phyloP scores from a whole-genome alignment of 2,888 invertebrate genomes.

The Pristionchus maxplancki region DNA sequence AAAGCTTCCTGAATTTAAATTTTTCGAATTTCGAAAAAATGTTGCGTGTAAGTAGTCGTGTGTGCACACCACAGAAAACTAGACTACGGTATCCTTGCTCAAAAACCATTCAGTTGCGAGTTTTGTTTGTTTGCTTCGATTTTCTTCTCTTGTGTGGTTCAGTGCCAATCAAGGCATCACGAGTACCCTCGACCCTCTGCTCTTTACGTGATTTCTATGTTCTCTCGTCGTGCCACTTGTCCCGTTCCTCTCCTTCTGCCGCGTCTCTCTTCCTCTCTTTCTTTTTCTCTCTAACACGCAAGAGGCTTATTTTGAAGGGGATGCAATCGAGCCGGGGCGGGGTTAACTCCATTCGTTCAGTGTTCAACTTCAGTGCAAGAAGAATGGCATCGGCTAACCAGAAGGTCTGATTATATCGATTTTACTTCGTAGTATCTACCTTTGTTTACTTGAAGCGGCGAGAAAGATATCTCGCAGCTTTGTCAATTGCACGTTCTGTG shows the following conservation, averaged over 20 bases:
- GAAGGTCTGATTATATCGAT: constrained; percentile 34
- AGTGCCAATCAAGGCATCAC: neutral
- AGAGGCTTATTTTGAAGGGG: constrained; percentile 42
- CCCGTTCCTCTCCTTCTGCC: neutral
- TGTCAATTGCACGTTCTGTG: neutral
- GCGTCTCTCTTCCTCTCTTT: constrained; percentile 1
- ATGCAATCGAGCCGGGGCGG: constrained; percentile 49
- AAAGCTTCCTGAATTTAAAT: no score
- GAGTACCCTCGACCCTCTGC: neutral
- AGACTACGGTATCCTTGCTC: no score
- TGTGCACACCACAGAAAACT: no score
- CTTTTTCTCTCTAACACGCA: neutral
- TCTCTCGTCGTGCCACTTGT: neutral
- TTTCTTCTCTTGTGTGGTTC: neutral
- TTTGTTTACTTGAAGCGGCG: constrained; percentile 2
- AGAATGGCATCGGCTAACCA: constrained; percentile 43
- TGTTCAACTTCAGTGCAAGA: constrained; percentile 21
- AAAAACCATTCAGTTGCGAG: neutral
- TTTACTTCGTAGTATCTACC: neutral
- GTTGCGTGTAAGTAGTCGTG: no score
- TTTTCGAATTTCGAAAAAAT: no score
- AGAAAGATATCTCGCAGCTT: neutral
- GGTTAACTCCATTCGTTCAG: constrained; percentile 52
- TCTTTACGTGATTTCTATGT: constrained; percentile 18
- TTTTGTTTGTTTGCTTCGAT: neutral